Conservation (phyloP, 2,113 vertebrate genomes). For the Mixornis gularis region DNA sequence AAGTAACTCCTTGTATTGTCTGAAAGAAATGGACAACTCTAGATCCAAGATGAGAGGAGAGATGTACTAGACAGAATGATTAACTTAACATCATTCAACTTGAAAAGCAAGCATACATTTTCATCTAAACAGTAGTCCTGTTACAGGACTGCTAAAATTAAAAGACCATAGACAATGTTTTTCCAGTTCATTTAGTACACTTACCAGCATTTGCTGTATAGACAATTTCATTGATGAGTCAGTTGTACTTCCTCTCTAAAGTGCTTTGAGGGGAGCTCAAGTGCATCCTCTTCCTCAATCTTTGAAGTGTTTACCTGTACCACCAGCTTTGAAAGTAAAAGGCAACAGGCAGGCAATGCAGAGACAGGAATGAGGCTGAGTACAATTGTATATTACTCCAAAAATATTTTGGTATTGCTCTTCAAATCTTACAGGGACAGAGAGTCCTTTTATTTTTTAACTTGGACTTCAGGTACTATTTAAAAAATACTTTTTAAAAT, state of each 20-base stretch:
- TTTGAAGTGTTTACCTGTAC: constrained; percentile 60
- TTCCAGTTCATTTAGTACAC: constrained; percentile 24
- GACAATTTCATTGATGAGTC: constrained; percentile 50
- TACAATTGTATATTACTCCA: background rate
- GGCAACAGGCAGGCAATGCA: constrained; percentile 55
- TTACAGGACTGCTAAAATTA: background rate
- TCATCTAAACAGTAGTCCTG: background rate
- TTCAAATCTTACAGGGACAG: background rate
- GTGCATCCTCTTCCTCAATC: constrained; percentile 56
- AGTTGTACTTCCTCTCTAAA: constrained; percentile 60
- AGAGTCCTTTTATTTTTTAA: background rate
- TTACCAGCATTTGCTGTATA: constrained; percentile 60
- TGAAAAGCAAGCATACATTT: constrained; percentile 8
- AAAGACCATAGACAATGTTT: background rate
- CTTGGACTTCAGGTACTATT: background rate
- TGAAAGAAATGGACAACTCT: background rate
- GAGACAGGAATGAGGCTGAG: constrained; percentile 34
- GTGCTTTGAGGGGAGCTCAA: constrained; percentile 57
- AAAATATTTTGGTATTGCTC: background rate
- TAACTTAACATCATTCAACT: background rate
- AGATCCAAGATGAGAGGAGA: background rate
- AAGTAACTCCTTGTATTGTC: background rate
- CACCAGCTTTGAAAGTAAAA: constrained; percentile 59
- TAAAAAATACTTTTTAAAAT: background rate
- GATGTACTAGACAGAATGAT: background rate